A percentile compares a stretch with the other conserved stretches of the same genome.
These are phyloP conservation scores for Cassiopea andromeda DNA, from an alignment of 30 jellyfish, hydroid and myxozoan species.

Conservation along the genomic window DNA sequence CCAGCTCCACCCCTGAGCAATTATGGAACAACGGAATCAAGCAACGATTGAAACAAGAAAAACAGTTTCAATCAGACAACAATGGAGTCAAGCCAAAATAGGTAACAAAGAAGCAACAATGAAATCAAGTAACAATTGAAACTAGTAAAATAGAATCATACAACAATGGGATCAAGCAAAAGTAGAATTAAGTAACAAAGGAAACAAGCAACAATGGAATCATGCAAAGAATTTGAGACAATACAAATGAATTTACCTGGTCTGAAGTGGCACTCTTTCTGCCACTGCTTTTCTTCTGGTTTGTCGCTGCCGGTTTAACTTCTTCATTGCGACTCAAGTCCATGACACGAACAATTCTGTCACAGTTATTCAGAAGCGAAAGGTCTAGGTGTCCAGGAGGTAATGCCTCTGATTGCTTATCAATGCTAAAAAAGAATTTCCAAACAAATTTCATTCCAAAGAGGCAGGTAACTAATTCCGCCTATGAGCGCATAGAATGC, in stretches of 20 bases:
- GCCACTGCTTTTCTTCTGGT: slow-evolving; percentile 29
- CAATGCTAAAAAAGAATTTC: slow-evolving; percentile 54
- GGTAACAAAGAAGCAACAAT: too few species aligned
- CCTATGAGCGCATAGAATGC: too few species aligned
- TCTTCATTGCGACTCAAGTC: slow-evolving; percentile 85
- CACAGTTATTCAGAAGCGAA: slow-evolving; percentile 34
- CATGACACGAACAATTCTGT: slow-evolving; percentile 50
- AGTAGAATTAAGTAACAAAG: too few species aligned
- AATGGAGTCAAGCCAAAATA: too few species aligned
- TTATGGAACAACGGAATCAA: too few species aligned
- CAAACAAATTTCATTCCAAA: not conserved
- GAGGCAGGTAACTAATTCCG: not conserved
- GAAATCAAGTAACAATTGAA: too few species aligned
- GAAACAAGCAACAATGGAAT: not conserved
- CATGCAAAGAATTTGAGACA: not conserved
- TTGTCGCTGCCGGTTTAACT: slow-evolving; percentile 39
- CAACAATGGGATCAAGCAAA: too few species aligned
- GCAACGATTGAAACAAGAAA: too few species aligned
- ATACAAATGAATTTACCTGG: slow-evolving; percentile 6
- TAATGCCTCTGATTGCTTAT: slow-evolving; percentile 66
- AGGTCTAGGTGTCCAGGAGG: slow-evolving; percentile 82
- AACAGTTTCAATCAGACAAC: too few species aligned
- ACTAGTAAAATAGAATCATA: too few species aligned
- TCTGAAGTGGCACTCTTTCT: slow-evolving; percentile 38
- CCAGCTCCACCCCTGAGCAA: too few species aligned